phyloP scores from a whole-genome alignment of 2,888 invertebrate genomes.

The Anoplius nigerrimus region DNA sequence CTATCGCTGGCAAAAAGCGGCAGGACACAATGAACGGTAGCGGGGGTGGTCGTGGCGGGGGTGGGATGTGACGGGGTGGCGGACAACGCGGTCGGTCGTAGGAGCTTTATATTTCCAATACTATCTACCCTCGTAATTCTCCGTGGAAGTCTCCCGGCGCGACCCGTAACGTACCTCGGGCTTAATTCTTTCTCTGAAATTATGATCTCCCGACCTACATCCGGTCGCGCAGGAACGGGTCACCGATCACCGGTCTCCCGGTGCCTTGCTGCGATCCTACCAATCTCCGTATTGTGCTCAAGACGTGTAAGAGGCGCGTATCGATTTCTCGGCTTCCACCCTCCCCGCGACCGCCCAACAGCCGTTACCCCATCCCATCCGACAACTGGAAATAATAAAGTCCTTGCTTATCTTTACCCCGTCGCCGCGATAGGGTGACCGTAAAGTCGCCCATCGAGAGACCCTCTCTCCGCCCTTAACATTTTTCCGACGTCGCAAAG shows the following conservation, averaged over 20 bases:
- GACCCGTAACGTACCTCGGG: conserved; percentile 34
- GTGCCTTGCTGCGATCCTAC: conserved; percentile 26
- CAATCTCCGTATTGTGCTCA: conserved; percentile 16
- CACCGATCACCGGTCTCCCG: neutral
- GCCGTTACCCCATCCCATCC: neutral
- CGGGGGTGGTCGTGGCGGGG: neutral
- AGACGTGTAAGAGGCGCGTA: conserved; percentile 17
- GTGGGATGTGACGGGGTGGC: neutral
- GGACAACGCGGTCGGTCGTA: conserved; percentile 23
- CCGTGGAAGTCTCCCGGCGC: conserved; percentile 17
- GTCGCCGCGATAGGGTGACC: neutral
- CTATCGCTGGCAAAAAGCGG: conserved; percentile 18
- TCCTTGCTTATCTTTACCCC: conserved; percentile 2
- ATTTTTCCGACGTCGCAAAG: too few relatives aligned
- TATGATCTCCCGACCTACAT: conserved; percentile 42
- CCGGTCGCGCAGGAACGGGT: conserved; percentile 6
- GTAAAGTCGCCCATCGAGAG: neutral
- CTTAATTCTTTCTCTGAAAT: conserved; percentile 46
- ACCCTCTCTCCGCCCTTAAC: neutral
- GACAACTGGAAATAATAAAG: neutral
- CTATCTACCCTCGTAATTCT: conserved; percentile 50
- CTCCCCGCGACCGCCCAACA: neutral
- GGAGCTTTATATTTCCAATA: conserved; percentile 53
- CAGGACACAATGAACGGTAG: conserved; percentile 34
- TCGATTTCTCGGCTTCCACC: conserved; percentile 26